Base-by-base conservation (phyloP, 1,140 invertebrate genomes). In the Propsilocerus akamusi region DNA sequence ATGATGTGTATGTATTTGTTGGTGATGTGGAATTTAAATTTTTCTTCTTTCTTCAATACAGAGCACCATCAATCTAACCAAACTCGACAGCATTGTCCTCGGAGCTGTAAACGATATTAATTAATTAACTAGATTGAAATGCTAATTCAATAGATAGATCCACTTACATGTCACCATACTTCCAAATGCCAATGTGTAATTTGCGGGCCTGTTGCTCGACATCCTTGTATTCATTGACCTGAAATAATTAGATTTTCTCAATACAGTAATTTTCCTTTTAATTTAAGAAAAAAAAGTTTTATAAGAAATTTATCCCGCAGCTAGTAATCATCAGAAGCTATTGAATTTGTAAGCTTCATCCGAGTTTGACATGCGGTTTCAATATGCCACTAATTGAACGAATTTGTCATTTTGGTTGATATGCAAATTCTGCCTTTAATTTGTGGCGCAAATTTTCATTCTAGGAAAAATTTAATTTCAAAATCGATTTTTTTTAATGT, bases 121-220 rank as follows among this genome's bases (percentile, higher is more conserved):
- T 22, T 3, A 41, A 8, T 41, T 20, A 20, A 1, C 22, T 20
- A 3, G 17, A 20, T 20, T 20, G 17, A 20, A 37, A 37, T 6
- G 6, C 85, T 69, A 91, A 91, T 67, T 93, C 88, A 54, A 80
- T 80, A n/a, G 87, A 86, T 68, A 97, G 91, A 59, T 97, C 94
- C 55, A 90, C 91, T 50, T 84, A 89, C 61, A 96, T 88, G 63
- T 97, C 93, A 14, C 94, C 94, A 64, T 98, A 97, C 57, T 84
- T 78, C 93, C 94, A 98, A 53, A 97, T 82, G 61, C 84, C 87
- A 50, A 79, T 68, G 66, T 91, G 86, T 46, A 79, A 77, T 54
- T 79, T 80, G 63, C 87, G 84, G 4, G 93, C 94, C 49, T 78
- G 71, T 53, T 90, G 81, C 64, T 96, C 84, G 11, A 90, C 86